Percentiles rank a stretch among this genome's conserved stretches.
Conservation (phyloP, 2,888 invertebrate species). For the Thumatha senex region DNA sequence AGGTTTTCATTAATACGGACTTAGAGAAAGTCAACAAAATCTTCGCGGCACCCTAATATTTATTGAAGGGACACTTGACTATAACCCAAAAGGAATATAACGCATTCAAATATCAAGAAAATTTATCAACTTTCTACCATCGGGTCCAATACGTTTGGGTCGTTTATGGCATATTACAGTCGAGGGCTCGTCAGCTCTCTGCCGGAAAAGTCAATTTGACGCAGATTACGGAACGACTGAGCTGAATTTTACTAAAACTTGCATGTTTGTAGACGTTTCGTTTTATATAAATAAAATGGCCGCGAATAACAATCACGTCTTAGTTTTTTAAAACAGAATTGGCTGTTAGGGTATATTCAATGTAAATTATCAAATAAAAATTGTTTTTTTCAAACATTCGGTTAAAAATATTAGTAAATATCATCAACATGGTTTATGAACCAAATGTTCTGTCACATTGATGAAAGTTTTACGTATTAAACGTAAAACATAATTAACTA, state of each 20-base stretch:
- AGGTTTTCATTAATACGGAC: constrained; percentile 63
- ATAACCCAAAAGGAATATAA: constrained; percentile 71
- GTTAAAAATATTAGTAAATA: no score
- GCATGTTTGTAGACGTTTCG: constrained; percentile 56
- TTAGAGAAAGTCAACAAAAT: constrained; percentile 59
- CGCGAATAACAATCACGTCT: constrained; percentile 1
- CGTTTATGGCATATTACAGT: constrained; percentile 78
- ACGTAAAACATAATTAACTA: no score
- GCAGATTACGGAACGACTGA: constrained; percentile 71
- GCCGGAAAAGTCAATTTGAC: constrained; percentile 79
- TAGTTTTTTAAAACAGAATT: no score
- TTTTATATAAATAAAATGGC: constrained; percentile 51
- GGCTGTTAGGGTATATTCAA: no score
- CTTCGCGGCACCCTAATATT: constrained; percentile 56
- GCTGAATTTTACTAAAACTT: constrained; percentile 63
- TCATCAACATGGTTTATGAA: constrained; percentile 19
- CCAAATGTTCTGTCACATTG: constrained; percentile 15
- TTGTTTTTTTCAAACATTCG: no score
- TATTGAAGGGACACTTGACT: constrained; percentile 64
- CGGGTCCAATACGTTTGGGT: constrained; percentile 76
- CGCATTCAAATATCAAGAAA: constrained; percentile 80
- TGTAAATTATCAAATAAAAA: neutral
- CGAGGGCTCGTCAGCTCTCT: constrained; percentile 74
- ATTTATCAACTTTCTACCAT: constrained; percentile 76
- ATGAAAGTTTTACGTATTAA: no score